Percentiles rank a stretch among this genome's conserved stretches.
phyloP scores from a whole-genome alignment of 2,797 vertebrate species.

The Acanthornis magna region DNA sequence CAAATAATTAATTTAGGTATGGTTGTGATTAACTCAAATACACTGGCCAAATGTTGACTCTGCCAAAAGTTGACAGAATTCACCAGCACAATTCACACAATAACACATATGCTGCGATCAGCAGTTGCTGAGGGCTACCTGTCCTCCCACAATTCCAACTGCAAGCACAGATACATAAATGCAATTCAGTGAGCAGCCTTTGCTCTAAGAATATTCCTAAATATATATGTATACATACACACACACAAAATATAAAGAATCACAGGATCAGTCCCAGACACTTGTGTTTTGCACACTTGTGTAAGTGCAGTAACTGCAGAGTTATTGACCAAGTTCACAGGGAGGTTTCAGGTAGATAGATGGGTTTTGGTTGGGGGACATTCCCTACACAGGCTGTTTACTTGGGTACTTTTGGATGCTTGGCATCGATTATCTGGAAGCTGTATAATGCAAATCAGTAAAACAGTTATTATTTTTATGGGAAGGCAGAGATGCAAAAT shows the following conservation, averaged over 20 bases:
- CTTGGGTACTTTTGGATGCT: neutral
- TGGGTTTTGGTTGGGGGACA: rapidly evolving
- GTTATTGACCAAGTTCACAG: neutral
- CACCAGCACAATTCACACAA: neutral
- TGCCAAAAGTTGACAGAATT: neutral
- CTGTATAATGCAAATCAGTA: neutral
- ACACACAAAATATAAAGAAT: neutral
- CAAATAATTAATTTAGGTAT: neutral
- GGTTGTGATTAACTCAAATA: neutral
- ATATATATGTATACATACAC: rapidly evolving
- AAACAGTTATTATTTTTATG: neutral
- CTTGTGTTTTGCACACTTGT: neutral
- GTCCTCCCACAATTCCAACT: neutral
- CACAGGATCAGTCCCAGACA: neutral
- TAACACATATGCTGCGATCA: rapidly evolving
- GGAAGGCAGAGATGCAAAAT: neutral
- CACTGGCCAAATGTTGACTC: neutral
- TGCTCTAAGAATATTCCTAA: neutral
- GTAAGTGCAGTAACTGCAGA: neutral
- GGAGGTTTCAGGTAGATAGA: neutral
- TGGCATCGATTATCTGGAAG: neutral
- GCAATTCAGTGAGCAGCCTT: neutral
- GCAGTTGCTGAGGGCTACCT: neutral
- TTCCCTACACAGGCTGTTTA: neutral
- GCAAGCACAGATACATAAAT: neutral